Conservation (phyloP, 1,140 invertebrate species). For the Aphaenogaster ashmeadi region DNA sequence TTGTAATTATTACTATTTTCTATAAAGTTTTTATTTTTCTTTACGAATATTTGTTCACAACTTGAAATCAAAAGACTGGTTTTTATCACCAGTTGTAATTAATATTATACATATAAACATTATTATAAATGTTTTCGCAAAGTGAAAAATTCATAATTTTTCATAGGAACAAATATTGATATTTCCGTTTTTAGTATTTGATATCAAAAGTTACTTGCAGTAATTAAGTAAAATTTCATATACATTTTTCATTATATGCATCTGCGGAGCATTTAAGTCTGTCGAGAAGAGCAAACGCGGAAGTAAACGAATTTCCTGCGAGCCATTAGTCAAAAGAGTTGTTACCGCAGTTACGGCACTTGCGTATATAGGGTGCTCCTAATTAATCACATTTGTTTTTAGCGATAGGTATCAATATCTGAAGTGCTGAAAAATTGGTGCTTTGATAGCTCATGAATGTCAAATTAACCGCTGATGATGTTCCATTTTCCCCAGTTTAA, state of each 20-base stretch:
- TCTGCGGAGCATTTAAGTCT: constrained; percentile 25
- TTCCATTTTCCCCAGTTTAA: not conserved
- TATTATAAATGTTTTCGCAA: not conserved
- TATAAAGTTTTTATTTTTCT: not conserved
- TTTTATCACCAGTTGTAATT: not conserved
- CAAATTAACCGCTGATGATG: constrained; percentile 24
- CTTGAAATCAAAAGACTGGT: not conserved
- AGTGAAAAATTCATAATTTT: not conserved
- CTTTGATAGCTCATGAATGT: not conserved
- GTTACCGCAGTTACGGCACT: constrained; percentile 22
- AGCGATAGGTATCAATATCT: not conserved
- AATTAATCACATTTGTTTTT: constrained; percentile 48
- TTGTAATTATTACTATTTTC: constrained; percentile 13
- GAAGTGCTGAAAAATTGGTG: not conserved
- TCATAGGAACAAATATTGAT: not conserved
- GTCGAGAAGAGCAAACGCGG: not conserved
- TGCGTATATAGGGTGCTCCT: constrained; percentile 22
- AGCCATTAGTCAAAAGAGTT: constrained; percentile 57
- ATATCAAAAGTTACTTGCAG: not conserved
- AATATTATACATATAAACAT: not conserved
- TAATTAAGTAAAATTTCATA: constrained; percentile 25
- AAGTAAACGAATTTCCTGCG: constrained; percentile 48
- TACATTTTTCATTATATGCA: constrained; percentile 24
- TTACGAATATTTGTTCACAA: not conserved
- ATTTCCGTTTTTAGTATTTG: not conserved